phyloP scores from a whole-genome alignment of 1,140 invertebrate species.

The Saccostrea echinata region DNA sequence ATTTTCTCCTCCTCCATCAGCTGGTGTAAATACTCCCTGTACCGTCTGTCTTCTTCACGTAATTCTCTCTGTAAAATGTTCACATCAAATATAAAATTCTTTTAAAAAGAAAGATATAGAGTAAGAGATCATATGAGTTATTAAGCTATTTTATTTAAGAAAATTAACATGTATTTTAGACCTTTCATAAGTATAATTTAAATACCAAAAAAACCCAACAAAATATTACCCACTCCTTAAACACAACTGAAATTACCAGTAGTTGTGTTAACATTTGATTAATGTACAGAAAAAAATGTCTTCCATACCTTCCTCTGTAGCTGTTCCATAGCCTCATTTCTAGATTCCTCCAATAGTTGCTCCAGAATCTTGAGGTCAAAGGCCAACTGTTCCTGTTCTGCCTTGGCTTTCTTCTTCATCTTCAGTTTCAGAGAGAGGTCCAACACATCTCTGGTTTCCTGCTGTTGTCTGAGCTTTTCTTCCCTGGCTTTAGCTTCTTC shows the following conservation, averaged over 20 bases:
- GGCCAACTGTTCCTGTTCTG: constrained; percentile 78
- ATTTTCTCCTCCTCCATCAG: constrained; percentile 75
- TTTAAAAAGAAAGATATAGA: background rate
- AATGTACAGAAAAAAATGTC: background rate
- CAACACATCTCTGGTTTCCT: constrained; percentile 74
- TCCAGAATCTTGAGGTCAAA: constrained; percentile 80
- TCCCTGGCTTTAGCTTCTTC: constrained; percentile 74
- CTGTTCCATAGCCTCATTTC: constrained; percentile 76
- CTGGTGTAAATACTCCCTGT: constrained; percentile 74
- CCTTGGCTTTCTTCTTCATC: constrained; percentile 76
- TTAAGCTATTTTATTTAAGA: too few species aligned
- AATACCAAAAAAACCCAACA: too few species aligned
- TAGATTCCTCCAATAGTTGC: constrained; percentile 76
- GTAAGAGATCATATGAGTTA: background rate
- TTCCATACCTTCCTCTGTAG: constrained; percentile 75
- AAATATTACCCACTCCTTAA: too few species aligned
- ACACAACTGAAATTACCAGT: too few species aligned
- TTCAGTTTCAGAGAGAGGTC: constrained; percentile 74
- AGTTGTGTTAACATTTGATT: background rate
- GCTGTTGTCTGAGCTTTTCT: constrained; percentile 73
- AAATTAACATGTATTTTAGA: too few species aligned
- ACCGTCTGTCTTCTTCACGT: constrained; percentile 76
- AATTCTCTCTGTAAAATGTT: constrained; percentile 72
- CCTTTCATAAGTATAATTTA: too few species aligned
- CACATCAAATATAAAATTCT: background rate